phyloP scores from a whole-genome alignment of 2,113 vertebrate species.

The Helogale parvula region DNA sequence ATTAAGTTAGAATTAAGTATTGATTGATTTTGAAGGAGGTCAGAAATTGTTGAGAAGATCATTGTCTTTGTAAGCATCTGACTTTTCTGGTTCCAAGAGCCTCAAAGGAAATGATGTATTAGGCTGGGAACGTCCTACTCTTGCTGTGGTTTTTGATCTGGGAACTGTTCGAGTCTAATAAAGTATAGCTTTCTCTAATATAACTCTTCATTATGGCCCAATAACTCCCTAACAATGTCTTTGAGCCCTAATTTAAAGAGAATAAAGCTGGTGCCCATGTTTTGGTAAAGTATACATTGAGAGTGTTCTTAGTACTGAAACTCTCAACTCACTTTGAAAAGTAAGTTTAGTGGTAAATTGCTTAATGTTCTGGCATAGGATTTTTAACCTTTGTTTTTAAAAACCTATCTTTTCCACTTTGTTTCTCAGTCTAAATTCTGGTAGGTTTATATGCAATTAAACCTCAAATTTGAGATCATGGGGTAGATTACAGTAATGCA shows the following conservation, averaged over 20 bases:
- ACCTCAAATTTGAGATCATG: neutral
- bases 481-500: neutral
- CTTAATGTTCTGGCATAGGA: constrained; percentile 32
- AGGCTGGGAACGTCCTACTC: neutral
- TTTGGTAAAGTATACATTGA: neutral
- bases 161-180: constrained; percentile 19
- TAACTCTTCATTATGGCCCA: constrained; percentile 57
- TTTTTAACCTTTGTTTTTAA: constrained; percentile 11
- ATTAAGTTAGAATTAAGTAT: constrained; percentile 28
- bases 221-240: neutral
- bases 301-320: neutral
- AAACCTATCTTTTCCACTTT: neutral
- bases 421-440: neutral
- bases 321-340: constrained; percentile 4
- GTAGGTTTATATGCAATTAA: neutral
- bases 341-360: constrained; percentile 11
- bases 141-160: constrained; percentile 54
- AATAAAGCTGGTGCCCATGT: neutral
- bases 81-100: constrained; percentile 28
- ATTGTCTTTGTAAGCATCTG: neutral
- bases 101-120: neutral
- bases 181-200: constrained; percentile 29
- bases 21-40: constrained; percentile 34
- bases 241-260: constrained; percentile 64
- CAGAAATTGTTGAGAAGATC: constrained; percentile 13